These are phyloP conservation scores for Eulemur albifrons DNA, from an alignment of 2,797 vertebrate genomes.

Conservation along the genomic window DNA sequence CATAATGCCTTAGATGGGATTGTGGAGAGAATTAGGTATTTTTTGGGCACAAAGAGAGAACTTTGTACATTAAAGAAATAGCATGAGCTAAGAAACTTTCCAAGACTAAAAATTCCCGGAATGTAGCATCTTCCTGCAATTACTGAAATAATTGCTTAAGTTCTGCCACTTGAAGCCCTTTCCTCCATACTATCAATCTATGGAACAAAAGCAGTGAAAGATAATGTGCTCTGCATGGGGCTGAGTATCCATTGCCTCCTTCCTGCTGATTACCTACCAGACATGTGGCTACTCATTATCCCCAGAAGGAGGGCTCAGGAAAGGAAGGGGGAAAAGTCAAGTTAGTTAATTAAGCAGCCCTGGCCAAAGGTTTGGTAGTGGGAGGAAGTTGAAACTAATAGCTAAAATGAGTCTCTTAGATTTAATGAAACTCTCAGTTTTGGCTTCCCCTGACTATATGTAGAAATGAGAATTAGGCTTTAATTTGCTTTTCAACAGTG, in stretches of 20 bases:
- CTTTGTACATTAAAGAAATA: background rate
- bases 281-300: constrained; percentile 49
- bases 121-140: background rate
- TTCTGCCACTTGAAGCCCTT: background rate
- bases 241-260: background rate
- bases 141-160: background rate
- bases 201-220: background rate
- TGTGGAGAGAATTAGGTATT: background rate
- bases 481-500: constrained; percentile 49
- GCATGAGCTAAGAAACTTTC: background rate
- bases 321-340: background rate
- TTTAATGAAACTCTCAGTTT: constrained; percentile 47
- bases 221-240: background rate
- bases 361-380: constrained; percentile 1
- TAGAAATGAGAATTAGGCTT: constrained; percentile 35
- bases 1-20: background rate
- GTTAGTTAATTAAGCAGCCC: constrained; percentile 46
- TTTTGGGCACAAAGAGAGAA: background rate
- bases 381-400: constrained; percentile 35
- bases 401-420: constrained; percentile 28
- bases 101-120: background rate
- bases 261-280: background rate
- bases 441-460: background rate
- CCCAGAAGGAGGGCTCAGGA: background rate
- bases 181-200: background rate